A percentile compares a stretch with the other conserved stretches of the same genome.
These are phyloP conservation scores for Ips nitidus DNA, from an alignment of 1,140 invertebrate species.

Conservation along the genomic window DNA sequence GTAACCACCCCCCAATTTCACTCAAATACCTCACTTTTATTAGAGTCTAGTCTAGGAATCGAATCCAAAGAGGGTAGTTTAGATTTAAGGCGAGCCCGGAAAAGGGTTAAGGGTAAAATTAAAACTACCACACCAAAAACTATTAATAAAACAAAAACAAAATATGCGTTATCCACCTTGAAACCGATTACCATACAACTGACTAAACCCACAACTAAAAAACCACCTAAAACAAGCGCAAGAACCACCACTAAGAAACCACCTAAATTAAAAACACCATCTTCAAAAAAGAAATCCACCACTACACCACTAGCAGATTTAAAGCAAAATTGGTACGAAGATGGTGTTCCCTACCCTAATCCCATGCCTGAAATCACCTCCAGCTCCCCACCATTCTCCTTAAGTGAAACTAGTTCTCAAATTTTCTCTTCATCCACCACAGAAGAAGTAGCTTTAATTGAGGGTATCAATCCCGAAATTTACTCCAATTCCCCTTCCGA, in stretches of 20 bases:
- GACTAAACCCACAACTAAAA: constrained; percentile 24
- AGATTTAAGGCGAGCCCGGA: background rate
- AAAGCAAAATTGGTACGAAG: constrained; percentile 45
- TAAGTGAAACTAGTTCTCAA: constrained; percentile 25
- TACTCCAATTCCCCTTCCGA: constrained; percentile 42
- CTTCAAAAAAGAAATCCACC: constrained; percentile 35
- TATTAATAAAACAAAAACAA: too few relatives aligned
- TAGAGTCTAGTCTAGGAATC: constrained; percentile 21
- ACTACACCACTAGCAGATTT: constrained; percentile 25
- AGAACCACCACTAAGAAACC: constrained; percentile 16
- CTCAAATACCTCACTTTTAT: background rate
- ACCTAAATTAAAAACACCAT: constrained; percentile 35
- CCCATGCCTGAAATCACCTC: constrained; percentile 46
- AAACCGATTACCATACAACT: constrained; percentile 31
- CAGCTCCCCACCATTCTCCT: constrained; percentile 44
- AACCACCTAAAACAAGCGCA: background rate
- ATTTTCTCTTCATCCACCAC: constrained; percentile 5
- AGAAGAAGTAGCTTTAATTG: background rate
- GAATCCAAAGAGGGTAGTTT: constrained; percentile 27
- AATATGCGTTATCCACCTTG: constrained; percentile 16
- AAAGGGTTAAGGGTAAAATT: too few relatives aligned
- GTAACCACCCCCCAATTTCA: too few relatives aligned
- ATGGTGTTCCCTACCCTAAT: constrained; percentile 40
- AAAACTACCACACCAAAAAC: too few relatives aligned
- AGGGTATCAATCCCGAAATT: constrained; percentile 33